Base-by-base conservation (phyloP, 2,888 invertebrate genomes). In the Fragum sueziense region DNA sequence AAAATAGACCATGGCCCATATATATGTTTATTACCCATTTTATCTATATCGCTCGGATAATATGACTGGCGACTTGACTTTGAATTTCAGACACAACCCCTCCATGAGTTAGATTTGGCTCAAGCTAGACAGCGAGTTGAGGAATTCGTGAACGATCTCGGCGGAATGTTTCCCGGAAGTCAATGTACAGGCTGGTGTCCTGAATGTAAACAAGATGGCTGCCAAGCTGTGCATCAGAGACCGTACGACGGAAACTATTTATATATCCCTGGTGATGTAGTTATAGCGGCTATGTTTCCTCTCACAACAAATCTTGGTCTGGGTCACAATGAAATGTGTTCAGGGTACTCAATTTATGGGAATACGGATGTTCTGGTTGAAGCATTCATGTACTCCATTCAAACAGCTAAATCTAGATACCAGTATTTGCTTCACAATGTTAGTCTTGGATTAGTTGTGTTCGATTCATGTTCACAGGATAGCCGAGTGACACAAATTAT, bases 361-460 rank as follows among this genome's bases (percentile, higher is more conserved):
- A 83, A 85, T 34, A 71, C 84, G 3, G 86, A 86, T 7, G 73
- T 83, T 14, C 57, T 78, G 14, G 83, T 85, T 7, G 88, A 88
- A 20, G 87, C 89, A 0, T 89, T 91, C 62, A 59, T 88, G 70
- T 91, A 82, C 69, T 89, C 90, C 4, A 69, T 91, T 2, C 70
- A 77, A 59, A 84, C 88, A 7, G 76, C 82, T 17, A 79, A 85
- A n/a, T 22, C 20, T 0, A 74, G 89, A 52, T 88, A 88, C 62
- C 79, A 85, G 0, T 70, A 81, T 22, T 67, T 89, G 1, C 79
- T 91, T 11, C 84, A 85, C 1, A 83, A 85, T 22, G 75, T 89
- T 0, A 75, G 29, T 0, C 57, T 89, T 0, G 90, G 90, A 0
- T 86, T 85, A 0, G 52, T 90, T 2, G 51, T 89, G 37, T 34